phyloP scores from a whole-genome alignment of 2,888 invertebrate genomes.

The Mantis religiosa region DNA sequence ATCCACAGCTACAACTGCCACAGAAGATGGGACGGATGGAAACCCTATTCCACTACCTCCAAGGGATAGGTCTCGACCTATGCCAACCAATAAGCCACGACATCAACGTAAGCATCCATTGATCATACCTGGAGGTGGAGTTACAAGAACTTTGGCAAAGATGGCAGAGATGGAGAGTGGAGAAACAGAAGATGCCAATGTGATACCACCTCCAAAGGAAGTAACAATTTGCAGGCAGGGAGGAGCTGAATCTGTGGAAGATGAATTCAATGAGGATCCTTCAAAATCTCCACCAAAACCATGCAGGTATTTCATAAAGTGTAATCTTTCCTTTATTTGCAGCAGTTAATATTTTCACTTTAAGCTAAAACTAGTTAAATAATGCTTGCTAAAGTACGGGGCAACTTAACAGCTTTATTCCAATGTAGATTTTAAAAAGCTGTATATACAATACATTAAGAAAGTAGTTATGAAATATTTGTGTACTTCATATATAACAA shows the following conservation, averaged over 20 bases:
- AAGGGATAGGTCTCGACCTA: constrained; percentile 61
- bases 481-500: too few species aligned
- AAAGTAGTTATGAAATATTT: too few species aligned
- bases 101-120: constrained; percentile 79
- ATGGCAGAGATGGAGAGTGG: constrained; percentile 19
- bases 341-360: too few species aligned
- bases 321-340: too few species aligned
- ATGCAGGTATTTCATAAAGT: background rate
- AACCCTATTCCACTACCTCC: constrained; percentile 79
- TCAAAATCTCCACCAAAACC: background rate
- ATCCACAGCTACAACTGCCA: background rate
- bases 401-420: too few species aligned
- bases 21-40: constrained; percentile 17
- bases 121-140: constrained; percentile 58
- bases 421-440: too few species aligned
- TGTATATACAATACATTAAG: too few species aligned
- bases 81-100: constrained; percentile 61
- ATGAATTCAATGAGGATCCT: background rate
- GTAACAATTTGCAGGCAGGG: background rate
- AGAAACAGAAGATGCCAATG: background rate
- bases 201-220: background rate
- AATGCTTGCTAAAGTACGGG: too few species aligned
- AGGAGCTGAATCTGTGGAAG: background rate
- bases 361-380: too few species aligned
- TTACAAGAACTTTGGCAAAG: constrained; percentile 31